phyloP scores from a whole-genome alignment of 37 sponge, comb jelly and placozoan species.

The Halichondria panicea region DNA sequence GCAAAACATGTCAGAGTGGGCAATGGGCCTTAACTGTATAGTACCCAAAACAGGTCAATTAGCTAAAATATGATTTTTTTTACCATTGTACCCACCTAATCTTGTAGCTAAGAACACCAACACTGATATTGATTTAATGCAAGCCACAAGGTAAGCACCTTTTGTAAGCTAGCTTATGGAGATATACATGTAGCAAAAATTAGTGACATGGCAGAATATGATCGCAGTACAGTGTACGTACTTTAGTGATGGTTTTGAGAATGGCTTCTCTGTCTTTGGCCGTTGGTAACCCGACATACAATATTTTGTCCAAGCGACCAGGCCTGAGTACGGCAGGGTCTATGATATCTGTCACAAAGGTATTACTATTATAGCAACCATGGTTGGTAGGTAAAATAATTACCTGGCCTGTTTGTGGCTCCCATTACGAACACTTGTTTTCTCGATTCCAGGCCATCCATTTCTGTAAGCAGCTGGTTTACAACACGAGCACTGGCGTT shows the following conservation, averaged over 20 bases:
- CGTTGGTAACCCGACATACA: conserved; percentile 88
- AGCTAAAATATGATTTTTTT: no score
- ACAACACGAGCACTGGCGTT: conserved; percentile 91
- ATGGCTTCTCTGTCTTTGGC: conserved; percentile 79
- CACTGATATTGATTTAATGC: no score
- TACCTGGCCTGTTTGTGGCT: conserved; percentile 95
- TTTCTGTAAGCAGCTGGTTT: conserved; percentile 97
- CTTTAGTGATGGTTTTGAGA: conserved; percentile 88
- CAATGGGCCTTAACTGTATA: no score
- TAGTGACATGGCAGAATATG: not conserved
- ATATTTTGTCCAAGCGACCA: conserved; percentile 92
- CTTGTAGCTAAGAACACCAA: no score
- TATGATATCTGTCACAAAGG: conserved; percentile 78
- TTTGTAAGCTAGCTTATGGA: no score
- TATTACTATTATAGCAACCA: not conserved
- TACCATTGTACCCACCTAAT: no score
- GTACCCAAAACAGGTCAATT: no score
- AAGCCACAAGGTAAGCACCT: no score
- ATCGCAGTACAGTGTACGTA: not conserved
- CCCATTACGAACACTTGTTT: conserved; percentile 96
- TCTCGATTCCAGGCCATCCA: conserved; percentile 95
- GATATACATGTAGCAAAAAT: not conserved
- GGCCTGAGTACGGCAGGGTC: conserved; percentile 97
- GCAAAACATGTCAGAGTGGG: no score
- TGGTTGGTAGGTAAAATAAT: not conserved